Percentiles rank a stretch among this genome's conserved stretches.
phyloP scores from a whole-genome alignment of 2,888 invertebrate genomes.

The Lasius fuliginosus region DNA sequence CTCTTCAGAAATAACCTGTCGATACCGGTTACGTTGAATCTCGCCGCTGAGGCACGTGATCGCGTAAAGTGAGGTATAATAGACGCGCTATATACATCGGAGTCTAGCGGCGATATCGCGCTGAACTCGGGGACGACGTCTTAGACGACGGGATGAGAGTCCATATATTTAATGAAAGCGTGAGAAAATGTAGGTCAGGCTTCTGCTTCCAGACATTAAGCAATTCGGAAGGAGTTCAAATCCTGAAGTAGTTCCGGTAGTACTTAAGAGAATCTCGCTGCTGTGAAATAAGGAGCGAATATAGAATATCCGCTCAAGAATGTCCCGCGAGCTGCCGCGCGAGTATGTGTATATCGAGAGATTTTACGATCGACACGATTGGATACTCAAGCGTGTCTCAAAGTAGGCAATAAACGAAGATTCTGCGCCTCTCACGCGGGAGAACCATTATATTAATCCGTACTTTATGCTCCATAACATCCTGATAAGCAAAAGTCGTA shows the following conservation, averaged over 20 bases:
- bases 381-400: neutral
- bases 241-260: constrained; percentile 70
- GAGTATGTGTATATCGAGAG: neutral
- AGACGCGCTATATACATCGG: constrained; percentile 49
- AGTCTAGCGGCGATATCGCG: constrained; percentile 41
- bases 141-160: constrained; percentile 42
- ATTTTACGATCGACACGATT: constrained; percentile 31
- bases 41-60: constrained; percentile 62
- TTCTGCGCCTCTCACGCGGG: neutral
- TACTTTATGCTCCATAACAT: constrained; percentile 16
- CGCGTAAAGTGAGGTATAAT: constrained; percentile 67
- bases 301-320: neutral
- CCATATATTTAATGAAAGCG: constrained; percentile 77
- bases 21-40: constrained; percentile 65
- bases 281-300: constrained; percentile 45
- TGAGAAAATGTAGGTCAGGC: constrained; percentile 77
- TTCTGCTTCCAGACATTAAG: constrained; percentile 71
- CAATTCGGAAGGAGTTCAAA: constrained; percentile 70
- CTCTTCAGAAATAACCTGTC: constrained; percentile 69
- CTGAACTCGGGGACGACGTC: constrained; percentile 21
- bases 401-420: constrained; percentile 1
- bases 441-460: neutral
- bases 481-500: neutral
- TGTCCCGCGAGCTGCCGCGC: neutral
- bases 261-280: constrained; percentile 66